Evolutionary conservation across 2,888 invertebrate genomes (phyloP), one percentile per base, ranked within the genome.

Genomic region (Norana najaformis): DNA sequence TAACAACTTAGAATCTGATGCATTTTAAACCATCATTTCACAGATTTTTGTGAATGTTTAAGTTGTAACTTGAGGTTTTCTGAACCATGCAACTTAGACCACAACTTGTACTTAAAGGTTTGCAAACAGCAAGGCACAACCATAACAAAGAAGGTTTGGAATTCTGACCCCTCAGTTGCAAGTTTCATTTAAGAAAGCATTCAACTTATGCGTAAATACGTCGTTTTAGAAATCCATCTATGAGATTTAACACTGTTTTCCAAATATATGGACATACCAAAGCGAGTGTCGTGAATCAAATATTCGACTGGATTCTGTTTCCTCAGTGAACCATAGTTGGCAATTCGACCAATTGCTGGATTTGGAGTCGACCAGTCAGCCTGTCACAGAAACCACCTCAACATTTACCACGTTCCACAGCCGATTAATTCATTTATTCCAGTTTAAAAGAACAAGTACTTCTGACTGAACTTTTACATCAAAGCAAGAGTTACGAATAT

Each of bases 251-350:
- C 16, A 11, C 1, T 69, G 16, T n/a, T n/a, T 69, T 6, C 69
- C 5, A 39, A n/a, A 39, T 38, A 20, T 41, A 39, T 36, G 36
- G 39, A 94, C 96, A 96, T 95, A 97, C 97, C 97, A 95, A 99
- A 98, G 94, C 97, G 97, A 92, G 98, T 97, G 93, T 99, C 99
- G 95, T 98, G 97, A 91, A 99, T 99, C 95, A 97, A 97, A 96
- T 98, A 99, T 95, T 98, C 98, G 93, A 98, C 98, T 94, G 98
- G 97, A 92, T 99, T 96, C 92, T 99, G 96, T 95, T 99, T 99
- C 92, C 99, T 96, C 91, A 99, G 96, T 23, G 98, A 98, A 92
- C 98, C 98, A 96, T 98, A 99, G 95, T 99, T 99, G 92, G 99
- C 97, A 90, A 99, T 96, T 93, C 99, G 96, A 93, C 99, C 99